Conservation (phyloP, 2,888 invertebrate species). For the Pammene aurita region DNA sequence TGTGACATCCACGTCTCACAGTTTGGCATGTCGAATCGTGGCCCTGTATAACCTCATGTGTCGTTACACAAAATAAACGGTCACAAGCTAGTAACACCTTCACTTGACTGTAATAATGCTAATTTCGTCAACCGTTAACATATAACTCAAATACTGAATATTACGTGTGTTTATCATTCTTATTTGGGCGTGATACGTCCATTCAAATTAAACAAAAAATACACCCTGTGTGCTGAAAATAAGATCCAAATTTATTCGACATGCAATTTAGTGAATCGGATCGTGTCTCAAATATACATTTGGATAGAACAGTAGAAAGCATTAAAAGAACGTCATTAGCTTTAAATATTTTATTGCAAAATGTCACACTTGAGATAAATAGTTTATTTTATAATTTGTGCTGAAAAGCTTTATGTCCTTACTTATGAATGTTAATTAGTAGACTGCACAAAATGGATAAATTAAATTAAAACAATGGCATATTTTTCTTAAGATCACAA, state of each 20-base stretch:
- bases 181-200: not conserved
- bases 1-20: no score
- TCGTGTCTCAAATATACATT: no score
- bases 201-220: not conserved
- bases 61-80: not conserved
- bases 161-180: not conserved
- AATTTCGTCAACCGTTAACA: constrained; percentile 23
- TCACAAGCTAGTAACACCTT: constrained; percentile 8
- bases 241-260: not conserved
- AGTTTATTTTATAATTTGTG: constrained; percentile 30
- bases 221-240: not conserved
- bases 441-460: not conserved
- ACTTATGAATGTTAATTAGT: not conserved
- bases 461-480: not conserved
- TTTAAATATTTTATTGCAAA: constrained; percentile 24
- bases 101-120: constrained; percentile 8
- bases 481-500: not conserved
- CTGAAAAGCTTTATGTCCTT: constrained; percentile 1
- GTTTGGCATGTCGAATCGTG: no score
- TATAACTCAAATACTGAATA: constrained; percentile 8
- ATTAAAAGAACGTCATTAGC: constrained; percentile 6
- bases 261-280: not conserved
- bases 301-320: not conserved
- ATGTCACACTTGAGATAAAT: constrained; percentile 21
- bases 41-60: not conserved